Evolutionary conservation across 2,113 vertebrate genomes (phyloP).

Genomic region (Channa argus): DNA sequence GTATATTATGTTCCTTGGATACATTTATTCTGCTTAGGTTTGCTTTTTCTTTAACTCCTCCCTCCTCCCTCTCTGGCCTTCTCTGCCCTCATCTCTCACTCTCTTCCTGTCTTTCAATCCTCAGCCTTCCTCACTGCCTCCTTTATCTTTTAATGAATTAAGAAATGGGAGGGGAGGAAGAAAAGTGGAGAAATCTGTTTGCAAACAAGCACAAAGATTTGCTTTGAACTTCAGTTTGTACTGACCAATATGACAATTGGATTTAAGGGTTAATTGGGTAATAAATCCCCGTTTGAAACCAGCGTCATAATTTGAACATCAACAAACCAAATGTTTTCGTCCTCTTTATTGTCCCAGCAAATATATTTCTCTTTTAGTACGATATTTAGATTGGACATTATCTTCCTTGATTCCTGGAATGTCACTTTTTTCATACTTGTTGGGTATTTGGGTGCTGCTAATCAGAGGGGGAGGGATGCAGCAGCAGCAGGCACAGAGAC

Average conservation of each 20-base stretch:
- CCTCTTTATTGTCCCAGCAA: neutral
- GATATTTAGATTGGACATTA: neutral
- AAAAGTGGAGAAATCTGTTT: slow-evolving; percentile 37
- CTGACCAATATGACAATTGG: neutral
- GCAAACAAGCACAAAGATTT: slow-evolving; percentile 30
- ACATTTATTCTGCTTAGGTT: too few relatives aligned
- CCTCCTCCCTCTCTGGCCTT: slow-evolving; percentile 23
- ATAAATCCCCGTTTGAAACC: slow-evolving; percentile 34
- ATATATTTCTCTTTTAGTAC: neutral
- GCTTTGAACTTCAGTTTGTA: neutral
- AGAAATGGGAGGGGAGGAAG: slow-evolving; percentile 27
- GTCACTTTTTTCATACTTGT: neutral
- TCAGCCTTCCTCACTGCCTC: slow-evolving; percentile 51
- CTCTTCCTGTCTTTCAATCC: slow-evolving; percentile 66
- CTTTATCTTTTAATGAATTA: slow-evolving; percentile 35
- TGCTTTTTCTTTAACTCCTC: neutral
- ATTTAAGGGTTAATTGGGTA: slow-evolving; percentile 32
- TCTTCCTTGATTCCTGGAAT: neutral
- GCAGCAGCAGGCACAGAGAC: neutral
- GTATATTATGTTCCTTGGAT: too few relatives aligned
- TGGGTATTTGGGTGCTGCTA: neutral
- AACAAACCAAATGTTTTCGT: neutral
- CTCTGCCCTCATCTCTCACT: slow-evolving; percentile 32
- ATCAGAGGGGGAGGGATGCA: neutral
- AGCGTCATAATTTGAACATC: slow-evolving; percentile 16